Conservation (phyloP, 2,888 invertebrate genomes). For the Siphlonurus alternatus region DNA sequence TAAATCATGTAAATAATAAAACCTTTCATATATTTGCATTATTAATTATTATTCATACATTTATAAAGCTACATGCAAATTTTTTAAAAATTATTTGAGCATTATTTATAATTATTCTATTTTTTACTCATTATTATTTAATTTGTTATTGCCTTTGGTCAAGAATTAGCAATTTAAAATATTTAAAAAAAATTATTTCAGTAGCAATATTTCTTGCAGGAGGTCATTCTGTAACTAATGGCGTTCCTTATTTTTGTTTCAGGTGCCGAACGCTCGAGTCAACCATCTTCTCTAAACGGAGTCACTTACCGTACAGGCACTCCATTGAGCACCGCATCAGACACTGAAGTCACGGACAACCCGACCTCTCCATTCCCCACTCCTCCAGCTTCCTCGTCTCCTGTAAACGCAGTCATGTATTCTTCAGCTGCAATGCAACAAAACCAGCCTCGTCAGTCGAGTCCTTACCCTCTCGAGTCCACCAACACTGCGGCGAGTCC, state of each 20-base stretch:
- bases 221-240: too few relatives aligned
- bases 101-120: too few relatives aligned
- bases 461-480: not conserved
- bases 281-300: not conserved
- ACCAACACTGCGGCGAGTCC: not conserved
- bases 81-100: too few relatives aligned
- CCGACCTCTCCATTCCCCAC: slow-evolving; percentile 36
- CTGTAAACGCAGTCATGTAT: slow-evolving; percentile 12
- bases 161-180: too few relatives aligned
- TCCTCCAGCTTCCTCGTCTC: slow-evolving; percentile 35
- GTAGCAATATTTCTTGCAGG: too few relatives aligned
- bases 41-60: too few relatives aligned
- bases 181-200: too few relatives aligned
- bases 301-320: not conserved
- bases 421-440: not conserved
- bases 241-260: not conserved
- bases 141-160: too few relatives aligned
- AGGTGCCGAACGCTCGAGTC: not conserved
- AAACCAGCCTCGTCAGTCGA: not conserved
- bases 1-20: too few relatives aligned
- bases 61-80: too few relatives aligned
- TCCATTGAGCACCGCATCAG: slow-evolving; percentile 40
- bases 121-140: too few relatives aligned
- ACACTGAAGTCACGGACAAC: slow-evolving; percentile 43
- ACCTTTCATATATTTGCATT: too few relatives aligned